Evolutionary conservation across 2,797 vertebrate species (phyloP).

Genomic region (Knipowitschia caucasica): DNA sequence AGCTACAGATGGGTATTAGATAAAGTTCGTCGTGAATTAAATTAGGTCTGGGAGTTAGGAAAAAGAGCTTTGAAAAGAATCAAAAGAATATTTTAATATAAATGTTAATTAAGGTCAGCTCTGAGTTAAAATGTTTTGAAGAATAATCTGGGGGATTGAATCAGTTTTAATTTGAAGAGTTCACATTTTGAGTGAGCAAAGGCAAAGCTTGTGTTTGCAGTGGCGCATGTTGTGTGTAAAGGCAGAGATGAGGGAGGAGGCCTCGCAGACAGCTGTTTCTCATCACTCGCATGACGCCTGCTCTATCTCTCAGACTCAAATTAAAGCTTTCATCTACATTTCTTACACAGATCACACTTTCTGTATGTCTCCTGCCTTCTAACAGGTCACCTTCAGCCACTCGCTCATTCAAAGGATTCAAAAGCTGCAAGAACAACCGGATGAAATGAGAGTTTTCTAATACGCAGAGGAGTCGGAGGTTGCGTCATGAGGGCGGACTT

Average conservation of each 20-base stretch:
- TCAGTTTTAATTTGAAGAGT: slow-evolving; percentile 26
- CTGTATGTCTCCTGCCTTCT: slow-evolving; percentile 14
- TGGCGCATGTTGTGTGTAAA: slow-evolving; percentile 33
- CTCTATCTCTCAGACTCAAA: slow-evolving; percentile 42
- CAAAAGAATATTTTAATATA: slow-evolving; percentile 14
- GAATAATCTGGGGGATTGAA: slow-evolving; percentile 27
- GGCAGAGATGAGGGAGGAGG: slow-evolving; percentile 27
- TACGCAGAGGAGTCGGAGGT: background rate
- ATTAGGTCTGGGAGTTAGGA: slow-evolving; percentile 27
- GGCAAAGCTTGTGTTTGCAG: slow-evolving; percentile 9
- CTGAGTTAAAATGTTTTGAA: background rate
- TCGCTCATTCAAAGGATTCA: slow-evolving; percentile 1
- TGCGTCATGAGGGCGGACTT: background rate
- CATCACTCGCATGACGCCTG: slow-evolving; percentile 50
- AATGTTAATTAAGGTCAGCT: slow-evolving; percentile 29
- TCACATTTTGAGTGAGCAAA: slow-evolving; percentile 30
- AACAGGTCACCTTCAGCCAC: slow-evolving; percentile 38
- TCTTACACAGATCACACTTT: slow-evolving; percentile 41
- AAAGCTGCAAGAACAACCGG: background rate
- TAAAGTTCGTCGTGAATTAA: slow-evolving; percentile 32
- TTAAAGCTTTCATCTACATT: slow-evolving; percentile 55
- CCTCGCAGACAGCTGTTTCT: slow-evolving; percentile 59
- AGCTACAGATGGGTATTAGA: slow-evolving; percentile 24
- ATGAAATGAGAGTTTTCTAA: background rate
- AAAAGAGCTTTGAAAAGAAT: slow-evolving; percentile 1